Base-by-base conservation (phyloP, 2,797 vertebrate species). In the Melanotaenia maccullochi region DNA sequence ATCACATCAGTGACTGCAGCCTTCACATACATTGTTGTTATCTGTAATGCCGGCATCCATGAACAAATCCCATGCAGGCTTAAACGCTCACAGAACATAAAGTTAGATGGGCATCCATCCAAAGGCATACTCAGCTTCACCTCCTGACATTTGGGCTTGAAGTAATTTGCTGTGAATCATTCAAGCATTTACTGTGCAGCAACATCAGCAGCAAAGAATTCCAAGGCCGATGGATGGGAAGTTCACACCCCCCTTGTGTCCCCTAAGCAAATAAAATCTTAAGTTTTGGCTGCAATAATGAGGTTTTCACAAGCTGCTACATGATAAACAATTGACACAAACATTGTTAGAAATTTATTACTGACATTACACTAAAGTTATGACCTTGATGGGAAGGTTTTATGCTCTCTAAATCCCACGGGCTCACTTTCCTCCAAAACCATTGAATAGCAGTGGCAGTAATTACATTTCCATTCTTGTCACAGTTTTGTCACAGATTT, bases 141-240 rank as follows among this genome's bases (percentile, higher is more conserved):
- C 79, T 89, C 81, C 69, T 71, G 81, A 85, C 75, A 67, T 78
- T 65, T 35, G 16, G 71, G 66, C 71, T 85, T 75, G 67, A 82
- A 79, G 75, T 82, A 67, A 87, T 90, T 92, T 89, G 54, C 71
- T 77, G 71, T 69, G 74, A 89, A 86, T 88, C 77, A 55, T 71
- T 76, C 57, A 49, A 58, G 68, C 71, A 66, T 85, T 79, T 75
- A 80, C 20, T 56, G 66, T 20, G 58, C 65, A 83, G 77, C 2
- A 79, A 62, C 83, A 85, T 75, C 85, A 87, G 55, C 78, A 74
- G 59, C 56, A 38, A 82, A 63, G 86, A 90, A 89, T 83, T 85
- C 71, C 75, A 82, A 47, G 79, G 63, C 65, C 64, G 65, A 69
- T 35, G 44, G 61, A 74, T 3, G 61, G 47, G 86, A 87, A 78